Evolutionary conservation across 2,113 vertebrate genomes (phyloP).

Genomic region (Atherinomorus stipes): DNA sequence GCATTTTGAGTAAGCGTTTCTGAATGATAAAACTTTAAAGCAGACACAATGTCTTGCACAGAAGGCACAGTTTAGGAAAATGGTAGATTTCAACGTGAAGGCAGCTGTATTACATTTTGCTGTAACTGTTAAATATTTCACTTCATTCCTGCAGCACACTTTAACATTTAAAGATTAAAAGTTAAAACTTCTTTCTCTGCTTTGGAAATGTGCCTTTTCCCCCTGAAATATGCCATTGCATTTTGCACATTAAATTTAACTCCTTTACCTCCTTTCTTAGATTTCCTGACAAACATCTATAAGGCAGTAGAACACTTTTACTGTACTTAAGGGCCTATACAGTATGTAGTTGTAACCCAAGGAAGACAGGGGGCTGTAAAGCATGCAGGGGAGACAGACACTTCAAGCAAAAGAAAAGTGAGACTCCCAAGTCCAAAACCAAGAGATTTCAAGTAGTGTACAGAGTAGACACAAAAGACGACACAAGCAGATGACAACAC

Average conservation of each 20-base stretch:
- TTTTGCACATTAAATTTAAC: no score
- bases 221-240: neutral
- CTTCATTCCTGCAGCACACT: slow-evolving; percentile 30
- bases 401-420: slow-evolving; percentile 11
- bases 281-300: no score
- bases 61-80: slow-evolving; percentile 40
- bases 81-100: slow-evolving; percentile 6
- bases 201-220: neutral
- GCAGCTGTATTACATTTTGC: slow-evolving; percentile 27
- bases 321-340: neutral
- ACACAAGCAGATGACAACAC: slow-evolving; percentile 73
- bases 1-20: slow-evolving; percentile 58
- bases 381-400: neutral
- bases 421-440: slow-evolving; percentile 35
- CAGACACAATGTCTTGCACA: slow-evolving; percentile 36
- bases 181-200: slow-evolving; percentile 6
- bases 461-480: slow-evolving; percentile 64
- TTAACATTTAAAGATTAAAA: slow-evolving; percentile 10
- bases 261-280: no score
- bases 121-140: slow-evolving; percentile 35
- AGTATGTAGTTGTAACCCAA: neutral
- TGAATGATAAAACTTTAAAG: slow-evolving; percentile 62
- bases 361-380: neutral
- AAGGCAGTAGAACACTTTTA: no score
- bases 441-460: slow-evolving; percentile 46